Evolutionary conservation across 2,888 invertebrate species (phyloP).

Genomic region (Eremobia ochroleuca): DNA sequence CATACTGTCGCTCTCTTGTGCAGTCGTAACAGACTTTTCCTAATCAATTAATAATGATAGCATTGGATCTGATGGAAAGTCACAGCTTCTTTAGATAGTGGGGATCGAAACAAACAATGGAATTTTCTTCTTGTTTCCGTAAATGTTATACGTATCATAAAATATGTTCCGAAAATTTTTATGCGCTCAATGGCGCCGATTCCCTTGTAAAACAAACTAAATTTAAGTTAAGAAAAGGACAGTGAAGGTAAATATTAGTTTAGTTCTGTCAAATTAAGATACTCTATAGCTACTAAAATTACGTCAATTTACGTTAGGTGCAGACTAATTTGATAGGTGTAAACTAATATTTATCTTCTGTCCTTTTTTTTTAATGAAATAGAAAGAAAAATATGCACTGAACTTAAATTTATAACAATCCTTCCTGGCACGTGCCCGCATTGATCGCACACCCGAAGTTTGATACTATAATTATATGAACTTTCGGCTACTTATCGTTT

Average conservation of each 20-base stretch:
- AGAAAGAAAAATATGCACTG: too few species aligned
- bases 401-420: slow-evolving; percentile 17
- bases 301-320: too few species aligned
- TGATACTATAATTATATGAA: slow-evolving; percentile 6
- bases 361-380: too few species aligned
- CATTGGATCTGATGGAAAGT: slow-evolving; percentile 26
- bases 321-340: too few species aligned
- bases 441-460: slow-evolving; percentile 21
- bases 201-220: too few species aligned
- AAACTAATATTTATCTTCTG: too few species aligned
- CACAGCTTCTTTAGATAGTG: slow-evolving; percentile 5
- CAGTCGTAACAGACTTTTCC: slow-evolving; percentile 16
- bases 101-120: background rate
- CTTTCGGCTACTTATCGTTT: background rate
- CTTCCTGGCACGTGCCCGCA: slow-evolving; percentile 10
- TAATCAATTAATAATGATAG: slow-evolving; percentile 22
- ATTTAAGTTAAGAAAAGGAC: too few species aligned
- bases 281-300: too few species aligned
- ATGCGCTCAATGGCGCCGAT: background rate
- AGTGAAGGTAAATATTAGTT: too few species aligned
- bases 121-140: slow-evolving; percentile 5
- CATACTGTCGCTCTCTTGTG: slow-evolving; percentile 26
- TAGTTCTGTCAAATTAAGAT: too few species aligned
- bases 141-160: slow-evolving; percentile 1
- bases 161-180: background rate